phyloP scores from a whole-genome alignment of 2,113 vertebrate species.

The Agelaius phoeniceus region DNA sequence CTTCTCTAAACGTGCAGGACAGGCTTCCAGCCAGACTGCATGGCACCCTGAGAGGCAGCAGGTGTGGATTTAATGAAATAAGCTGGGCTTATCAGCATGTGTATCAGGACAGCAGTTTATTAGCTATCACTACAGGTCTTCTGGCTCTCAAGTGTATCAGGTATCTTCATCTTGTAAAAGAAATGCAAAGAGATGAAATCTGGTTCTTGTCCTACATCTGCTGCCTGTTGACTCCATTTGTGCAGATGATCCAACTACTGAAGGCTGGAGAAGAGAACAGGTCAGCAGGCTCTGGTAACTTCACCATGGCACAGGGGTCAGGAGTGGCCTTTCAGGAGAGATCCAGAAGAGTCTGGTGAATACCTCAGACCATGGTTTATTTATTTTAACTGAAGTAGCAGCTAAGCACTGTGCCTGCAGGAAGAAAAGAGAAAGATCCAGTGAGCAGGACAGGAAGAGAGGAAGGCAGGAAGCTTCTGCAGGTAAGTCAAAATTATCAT shows the following conservation, averaged over 20 bases:
- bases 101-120: background rate
- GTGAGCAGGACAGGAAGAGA: background rate
- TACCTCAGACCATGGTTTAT: background rate
- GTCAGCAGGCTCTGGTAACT: background rate
- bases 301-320: background rate
- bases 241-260: background rate
- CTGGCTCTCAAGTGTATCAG: background rate
- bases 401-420: background rate
- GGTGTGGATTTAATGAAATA: background rate
- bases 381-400: background rate
- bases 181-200: background rate
- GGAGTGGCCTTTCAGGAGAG: no score
- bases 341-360: background rate
- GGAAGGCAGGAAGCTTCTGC: background rate
- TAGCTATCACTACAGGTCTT: background rate
- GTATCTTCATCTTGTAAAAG: background rate
- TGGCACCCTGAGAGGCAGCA: fast-evolving
- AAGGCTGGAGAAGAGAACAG: background rate
- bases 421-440: background rate
- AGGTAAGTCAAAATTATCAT: background rate
- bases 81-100: background rate
- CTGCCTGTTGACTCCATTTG: background rate
- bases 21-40: background rate
- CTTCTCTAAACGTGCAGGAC: background rate
- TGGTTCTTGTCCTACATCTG: background rate